Conservation (phyloP, 2,888 invertebrate genomes). For the Chrysina gloriosa region DNA sequence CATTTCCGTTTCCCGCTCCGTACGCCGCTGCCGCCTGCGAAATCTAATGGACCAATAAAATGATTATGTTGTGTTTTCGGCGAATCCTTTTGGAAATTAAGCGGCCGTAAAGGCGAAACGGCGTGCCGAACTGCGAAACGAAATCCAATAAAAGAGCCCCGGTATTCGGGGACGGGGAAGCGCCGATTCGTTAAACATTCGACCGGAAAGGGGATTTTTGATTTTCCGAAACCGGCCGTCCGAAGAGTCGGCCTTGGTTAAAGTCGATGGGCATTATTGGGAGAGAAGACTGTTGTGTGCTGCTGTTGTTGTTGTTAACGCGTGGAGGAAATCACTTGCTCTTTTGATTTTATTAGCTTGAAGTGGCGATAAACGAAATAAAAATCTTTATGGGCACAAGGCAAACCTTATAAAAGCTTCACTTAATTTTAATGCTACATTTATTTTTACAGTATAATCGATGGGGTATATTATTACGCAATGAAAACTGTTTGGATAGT, state of each 20-base stretch:
- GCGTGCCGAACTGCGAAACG: slow-evolving; percentile 31
- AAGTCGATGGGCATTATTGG: slow-evolving; percentile 1
- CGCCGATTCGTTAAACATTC: slow-evolving; percentile 19
- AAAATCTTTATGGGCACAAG: not conserved
- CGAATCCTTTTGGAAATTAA: slow-evolving; percentile 36
- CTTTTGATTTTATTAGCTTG: slow-evolving; percentile 14
- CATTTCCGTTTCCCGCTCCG: not conserved
- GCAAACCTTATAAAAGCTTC: not conserved
- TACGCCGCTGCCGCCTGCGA: slow-evolving; percentile 18
- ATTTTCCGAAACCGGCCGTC: not conserved
- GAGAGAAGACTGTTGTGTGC: not conserved
- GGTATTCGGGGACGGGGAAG: not conserved
- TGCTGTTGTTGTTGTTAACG: not conserved
- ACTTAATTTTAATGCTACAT: slow-evolving; percentile 13
- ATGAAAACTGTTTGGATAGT: not conserved
- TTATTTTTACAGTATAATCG: not conserved
- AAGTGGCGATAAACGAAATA: not conserved
- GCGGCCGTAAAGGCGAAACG: slow-evolving; percentile 32
- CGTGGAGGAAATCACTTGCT: slow-evolving; percentile 1
- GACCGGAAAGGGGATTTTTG: slow-evolving; percentile 24
- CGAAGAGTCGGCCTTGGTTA: slow-evolving; percentile 2
- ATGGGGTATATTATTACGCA: not conserved
- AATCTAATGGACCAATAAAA: slow-evolving; percentile 37
- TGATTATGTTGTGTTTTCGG: slow-evolving; percentile 35
- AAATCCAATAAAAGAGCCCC: slow-evolving; percentile 26